Evolutionary conservation across 2,888 invertebrate species (phyloP).

Genomic region (Julus scanicus): DNA sequence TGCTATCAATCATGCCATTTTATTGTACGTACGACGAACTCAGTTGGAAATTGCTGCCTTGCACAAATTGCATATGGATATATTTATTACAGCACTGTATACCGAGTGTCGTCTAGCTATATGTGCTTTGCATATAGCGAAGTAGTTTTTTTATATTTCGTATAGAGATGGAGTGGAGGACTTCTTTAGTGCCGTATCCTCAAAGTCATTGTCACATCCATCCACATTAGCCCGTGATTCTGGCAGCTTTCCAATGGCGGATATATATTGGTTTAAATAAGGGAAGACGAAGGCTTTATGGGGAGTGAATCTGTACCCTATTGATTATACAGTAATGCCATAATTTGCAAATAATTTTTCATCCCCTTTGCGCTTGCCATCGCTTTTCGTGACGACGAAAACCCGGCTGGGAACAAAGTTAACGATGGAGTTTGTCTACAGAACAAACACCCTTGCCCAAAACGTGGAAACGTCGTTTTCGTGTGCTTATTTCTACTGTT

Average conservation of each 20-base stretch:
- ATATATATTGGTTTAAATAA: conserved; percentile 40
- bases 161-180: not conserved
- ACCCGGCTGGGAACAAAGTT: not conserved
- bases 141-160: not conserved
- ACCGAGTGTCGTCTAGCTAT: not conserved
- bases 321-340: conserved; percentile 52
- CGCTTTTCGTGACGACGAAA: not conserved
- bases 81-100: not conserved
- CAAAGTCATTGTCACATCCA: conserved; percentile 44
- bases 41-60: conserved; percentile 33
- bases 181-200: conserved; percentile 40
- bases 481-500: not conserved
- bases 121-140: conserved; percentile 8
- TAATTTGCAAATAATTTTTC: conserved; percentile 50
- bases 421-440: not conserved
- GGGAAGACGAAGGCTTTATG: conserved; percentile 43
- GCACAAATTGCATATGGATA: conserved; percentile 36
- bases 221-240: conserved; percentile 25
- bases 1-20: conserved; percentile 28
- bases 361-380: conserved; percentile 14
- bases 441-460: not conserved
- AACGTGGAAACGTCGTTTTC: not conserved
- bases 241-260: conserved; percentile 41
- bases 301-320: conserved; percentile 48
- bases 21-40: conserved; percentile 2